Percentiles rank a stretch among this genome's conserved stretches.
Evolutionary conservation across 2,888 invertebrate genomes (phyloP).

Genomic region (Phalera bucephala): DNA sequence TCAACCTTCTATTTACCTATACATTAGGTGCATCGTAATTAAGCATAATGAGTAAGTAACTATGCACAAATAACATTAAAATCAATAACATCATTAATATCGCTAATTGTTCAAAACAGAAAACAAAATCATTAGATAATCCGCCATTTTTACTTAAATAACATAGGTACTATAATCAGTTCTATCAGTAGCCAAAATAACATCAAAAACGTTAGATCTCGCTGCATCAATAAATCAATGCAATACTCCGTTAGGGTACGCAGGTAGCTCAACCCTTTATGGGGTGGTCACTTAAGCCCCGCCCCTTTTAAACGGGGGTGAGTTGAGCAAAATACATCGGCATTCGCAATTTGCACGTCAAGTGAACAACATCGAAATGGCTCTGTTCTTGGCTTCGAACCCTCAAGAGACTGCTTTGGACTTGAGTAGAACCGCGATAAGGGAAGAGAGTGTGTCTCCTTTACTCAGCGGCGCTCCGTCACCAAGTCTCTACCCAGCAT

Average conservation of each 20-base stretch:
- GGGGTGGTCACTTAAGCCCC: constrained; percentile 37
- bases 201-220: neutral
- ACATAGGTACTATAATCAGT: neutral
- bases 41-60: no score
- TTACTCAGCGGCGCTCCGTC: constrained; percentile 20
- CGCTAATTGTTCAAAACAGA: constrained; percentile 1
- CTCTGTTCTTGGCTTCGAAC: constrained; percentile 70
- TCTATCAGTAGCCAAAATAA: constrained; percentile 1
- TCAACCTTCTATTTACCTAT: no score
- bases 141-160: constrained; percentile 1
- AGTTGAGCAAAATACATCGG: constrained; percentile 15
- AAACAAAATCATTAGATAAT: constrained; percentile 20
- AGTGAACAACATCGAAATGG: constrained; percentile 45
- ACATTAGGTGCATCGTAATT: no score
- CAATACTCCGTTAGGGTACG: constrained; percentile 11
- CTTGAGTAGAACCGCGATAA: constrained; percentile 46
- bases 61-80: no score
- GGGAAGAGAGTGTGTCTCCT: constrained; percentile 39
- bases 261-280: constrained; percentile 19
- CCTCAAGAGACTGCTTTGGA: constrained; percentile 60
- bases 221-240: constrained; percentile 11
- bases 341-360: constrained; percentile 32
- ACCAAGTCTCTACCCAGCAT: constrained; percentile 21
- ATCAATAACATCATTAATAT: neutral
- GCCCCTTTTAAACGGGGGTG: constrained; percentile 28